Evolutionary conservation across 2,113 vertebrate genomes (phyloP), one percentile per base, ranked within the genome.

Genomic region (Cyanoliseus patagonus): DNA sequence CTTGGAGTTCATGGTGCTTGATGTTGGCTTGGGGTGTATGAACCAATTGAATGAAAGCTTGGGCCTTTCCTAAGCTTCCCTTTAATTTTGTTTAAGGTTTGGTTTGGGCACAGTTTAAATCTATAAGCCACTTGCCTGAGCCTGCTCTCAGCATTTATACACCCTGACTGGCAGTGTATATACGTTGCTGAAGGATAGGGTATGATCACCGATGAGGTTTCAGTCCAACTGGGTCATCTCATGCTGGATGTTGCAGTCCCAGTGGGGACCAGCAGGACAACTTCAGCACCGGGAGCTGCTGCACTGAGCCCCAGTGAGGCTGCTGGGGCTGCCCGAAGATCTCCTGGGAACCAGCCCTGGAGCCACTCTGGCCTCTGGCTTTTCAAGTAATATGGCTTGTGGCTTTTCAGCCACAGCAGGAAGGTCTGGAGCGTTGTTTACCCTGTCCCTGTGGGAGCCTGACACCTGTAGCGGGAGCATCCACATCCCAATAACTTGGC

Each of bases 81-180:
- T 93, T 80, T 83, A 80, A 70, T 94, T 94, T 93, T 93, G 88
- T 94, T 80, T 53, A 85, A 31, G 47, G 72, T 86, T 88, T 90
- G 88, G 63, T 86, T 88, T 90, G 88, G 63, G 66, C 63, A 44
- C 63, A 80, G 49, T 49, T 33, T 93, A 76, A 49, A 67, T 74
- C 55, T 63, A 42, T 42, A 82, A 90, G 59, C 22, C 28, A 47
- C 88, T 92, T 95, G 92, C 80, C 79, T 83, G 86, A 90, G 83
- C 94, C 79, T 92, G 83, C 31, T 86, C 39, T 93, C n/a, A 0
- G 87, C 13, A 1, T 80, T 92, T 80, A 28, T 94, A 24, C 70
- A 57, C 39, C 35, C 85, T 83, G 63, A 86, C 46, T 80, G 75
- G 72, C 79, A 93, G 82, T 4, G 0, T 51, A 55, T 10, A 16